Base-by-base conservation (phyloP, 2,888 invertebrate genomes). In the Netelia virgata region DNA sequence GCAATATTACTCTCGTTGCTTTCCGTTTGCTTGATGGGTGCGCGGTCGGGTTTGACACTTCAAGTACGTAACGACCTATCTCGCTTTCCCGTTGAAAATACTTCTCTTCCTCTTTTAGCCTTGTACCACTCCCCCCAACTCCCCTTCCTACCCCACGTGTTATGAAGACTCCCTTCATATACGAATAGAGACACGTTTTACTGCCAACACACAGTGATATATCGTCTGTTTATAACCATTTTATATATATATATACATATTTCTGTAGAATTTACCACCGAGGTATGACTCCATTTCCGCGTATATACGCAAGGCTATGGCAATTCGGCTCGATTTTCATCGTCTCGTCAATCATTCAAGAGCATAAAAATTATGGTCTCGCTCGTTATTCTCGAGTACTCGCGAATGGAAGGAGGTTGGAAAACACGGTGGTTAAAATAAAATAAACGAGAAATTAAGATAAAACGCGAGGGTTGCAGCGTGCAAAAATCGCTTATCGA, bases 31-130 rank as follows among this genome's bases (percentile, higher is more conserved):
- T 20, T 47, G 63, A 43, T 57, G n/a, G 6, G 10, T 47, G 50
- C 20, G 43, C 61, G 43, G 61, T 74, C 57, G 36, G 55, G 69
- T 69, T 74, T 78, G 78, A 83, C 64, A 78, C 47, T 74, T 50
- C 74, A 50, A 69, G 57, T 74, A 64, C 63, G 47, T 53, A 73
- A 82, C 61, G 82, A 77, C 3, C 72, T 82, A 66, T 82, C 23
- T 70, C 18, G 41, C 41, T 50, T 10, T 41, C 3, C 28, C 6
- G 41, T 57, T n/a, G 57, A 57, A 41, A 59, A 57, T 20, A 20
- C 57, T 43, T 41, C 16, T 36, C 57, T 18, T 16, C 28, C 10
- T 36, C 55, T 57, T 57, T 18, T 11, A 16, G 11, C 14, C 47
- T 47, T 14, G 10, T 6, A 36, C 36, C 36, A 8, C 36, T 6